Percentiles rank a stretch among this genome's conserved stretches.
Evolutionary conservation across 1,140 invertebrate species (phyloP).

Genomic region (Polypedilum vanderplanki): DNA sequence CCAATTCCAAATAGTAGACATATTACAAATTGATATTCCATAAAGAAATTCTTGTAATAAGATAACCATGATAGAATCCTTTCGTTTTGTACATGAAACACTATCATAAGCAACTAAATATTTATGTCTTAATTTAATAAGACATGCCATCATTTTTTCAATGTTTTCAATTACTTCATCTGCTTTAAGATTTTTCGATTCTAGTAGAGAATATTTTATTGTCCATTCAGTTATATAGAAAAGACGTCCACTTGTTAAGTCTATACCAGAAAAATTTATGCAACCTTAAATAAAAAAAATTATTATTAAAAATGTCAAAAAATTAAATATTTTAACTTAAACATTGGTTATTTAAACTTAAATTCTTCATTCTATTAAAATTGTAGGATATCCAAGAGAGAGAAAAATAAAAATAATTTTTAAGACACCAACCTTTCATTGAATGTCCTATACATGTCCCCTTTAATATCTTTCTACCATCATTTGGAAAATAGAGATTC

Average conservation of each 20-base stretch:
- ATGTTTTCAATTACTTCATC: conserved; percentile 48
- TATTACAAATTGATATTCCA: conserved; percentile 40
- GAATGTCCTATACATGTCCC: conserved; percentile 52
- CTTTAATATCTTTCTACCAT: conserved; percentile 39
- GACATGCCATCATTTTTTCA: conserved; percentile 63
- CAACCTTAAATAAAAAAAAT: too few species aligned
- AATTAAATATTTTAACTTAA: too few species aligned
- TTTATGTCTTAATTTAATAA: conserved; percentile 60
- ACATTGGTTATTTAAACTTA: too few species aligned
- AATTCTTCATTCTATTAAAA: too few species aligned
- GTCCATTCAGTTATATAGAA: conserved; percentile 66
- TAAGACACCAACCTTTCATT: too few species aligned
- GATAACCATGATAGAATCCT: conserved; percentile 52
- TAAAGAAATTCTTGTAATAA: conserved; percentile 53
- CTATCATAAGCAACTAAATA: conserved; percentile 68
- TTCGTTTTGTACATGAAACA: conserved; percentile 55
- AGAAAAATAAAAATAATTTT: too few species aligned
- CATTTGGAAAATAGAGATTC: conserved; percentile 39
- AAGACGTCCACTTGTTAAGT: conserved; percentile 57
- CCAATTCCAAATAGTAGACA: conserved; percentile 40
- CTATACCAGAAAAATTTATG: conserved; percentile 61
- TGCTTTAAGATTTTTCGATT: conserved; percentile 38
- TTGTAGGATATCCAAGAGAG: too few species aligned
- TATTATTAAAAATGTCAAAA: too few species aligned
- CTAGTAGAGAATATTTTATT: conserved; percentile 46